phyloP scores from a whole-genome alignment of 2,113 vertebrate species.

The Candoia aspera region DNA sequence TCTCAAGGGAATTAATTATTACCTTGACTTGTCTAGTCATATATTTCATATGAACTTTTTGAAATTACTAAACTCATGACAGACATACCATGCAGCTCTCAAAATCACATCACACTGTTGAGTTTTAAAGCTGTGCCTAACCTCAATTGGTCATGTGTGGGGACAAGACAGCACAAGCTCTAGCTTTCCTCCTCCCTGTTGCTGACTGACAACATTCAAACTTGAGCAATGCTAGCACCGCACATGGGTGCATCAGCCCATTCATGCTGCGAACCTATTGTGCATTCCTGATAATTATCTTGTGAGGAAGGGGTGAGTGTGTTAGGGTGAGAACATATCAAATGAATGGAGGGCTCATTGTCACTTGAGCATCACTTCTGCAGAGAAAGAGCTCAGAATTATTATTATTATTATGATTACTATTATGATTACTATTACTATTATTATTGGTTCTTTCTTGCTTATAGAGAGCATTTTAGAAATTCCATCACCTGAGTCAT shows the following conservation, averaged over 20 bases:
- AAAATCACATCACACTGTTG: constrained; percentile 55
- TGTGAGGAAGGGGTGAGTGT: constrained; percentile 29
- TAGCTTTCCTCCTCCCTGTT: constrained; percentile 27
- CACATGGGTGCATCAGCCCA: not conserved
- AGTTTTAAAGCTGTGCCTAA: constrained; percentile 55
- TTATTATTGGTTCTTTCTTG: constrained; percentile 51
- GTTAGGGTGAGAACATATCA: not conserved
- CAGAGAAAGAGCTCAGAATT: constrained; percentile 48
- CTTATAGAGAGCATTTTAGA: constrained; percentile 48
- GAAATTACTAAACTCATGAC: constrained; percentile 71
- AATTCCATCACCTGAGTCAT: constrained; percentile 22
- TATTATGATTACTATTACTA: too few relatives aligned
- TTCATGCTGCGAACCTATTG: constrained; percentile 5
- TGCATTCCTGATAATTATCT: constrained; percentile 8
- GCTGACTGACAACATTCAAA: constrained; percentile 54
- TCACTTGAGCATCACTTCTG: constrained; percentile 40
- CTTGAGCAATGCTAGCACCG: constrained; percentile 18
- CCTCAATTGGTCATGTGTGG: constrained; percentile 32
- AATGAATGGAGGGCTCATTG: constrained; percentile 19
- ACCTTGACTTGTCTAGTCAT: constrained; percentile 73
- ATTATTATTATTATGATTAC: too few relatives aligned
- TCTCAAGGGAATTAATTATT: constrained; percentile 75
- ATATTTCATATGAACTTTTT: constrained; percentile 72
- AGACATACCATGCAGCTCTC: constrained; percentile 56
- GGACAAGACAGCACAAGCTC: not conserved